Evolutionary conservation across 2,888 invertebrate species (phyloP), one percentile per base, ranked within the genome.

Genomic region (Lymantria dispar): DNA sequence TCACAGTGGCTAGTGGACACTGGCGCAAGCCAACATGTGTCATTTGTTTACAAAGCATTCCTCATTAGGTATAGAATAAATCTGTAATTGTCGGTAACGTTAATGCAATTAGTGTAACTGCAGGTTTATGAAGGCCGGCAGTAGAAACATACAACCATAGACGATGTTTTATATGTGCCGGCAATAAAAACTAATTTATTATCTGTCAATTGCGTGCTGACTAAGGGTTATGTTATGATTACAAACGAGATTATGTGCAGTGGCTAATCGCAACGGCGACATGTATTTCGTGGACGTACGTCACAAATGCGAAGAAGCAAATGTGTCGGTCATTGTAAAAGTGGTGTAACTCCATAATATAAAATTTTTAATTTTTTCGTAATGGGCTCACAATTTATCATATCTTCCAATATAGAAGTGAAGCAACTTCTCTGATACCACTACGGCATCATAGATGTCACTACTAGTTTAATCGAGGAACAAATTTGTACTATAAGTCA

Each of bases 121-220:
- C 45, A 48, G 64, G 63, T 14, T 68, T 46, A 62, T 53, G 36
- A 31, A 10, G 66, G 66, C 0, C 38, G 3, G 8, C 47, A 58
- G 44, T 70, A 61, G 62, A 49, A 65, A 9, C 36, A 61, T 0
- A 63, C 63, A 8, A 56, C 54, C 36, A 58, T 67, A 51, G 52
- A 64, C 41, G 61, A 68, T 12, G 67, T 70, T 0, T 12, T 68
- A 7, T 58, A 40, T 9, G 62, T 70, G 11, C 64, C 64, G 0
- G 62, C 60, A 39, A 41, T 64, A 15, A 54, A 60, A 40, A 58
- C 50, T 8, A 63, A 69, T 12, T 29, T 69, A 5, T 65, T 69
- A 7, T 61, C 69, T 3, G 58, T 66, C 1, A 58, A 52, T 8
- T n/a, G 56, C 5, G 63, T 53, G 0, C 11, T 61, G 7, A 56